Evolutionary conservation across 2,888 invertebrate species (phyloP), one percentile per base, ranked within the genome.

Genomic region (Ormyrus labotus): DNA sequence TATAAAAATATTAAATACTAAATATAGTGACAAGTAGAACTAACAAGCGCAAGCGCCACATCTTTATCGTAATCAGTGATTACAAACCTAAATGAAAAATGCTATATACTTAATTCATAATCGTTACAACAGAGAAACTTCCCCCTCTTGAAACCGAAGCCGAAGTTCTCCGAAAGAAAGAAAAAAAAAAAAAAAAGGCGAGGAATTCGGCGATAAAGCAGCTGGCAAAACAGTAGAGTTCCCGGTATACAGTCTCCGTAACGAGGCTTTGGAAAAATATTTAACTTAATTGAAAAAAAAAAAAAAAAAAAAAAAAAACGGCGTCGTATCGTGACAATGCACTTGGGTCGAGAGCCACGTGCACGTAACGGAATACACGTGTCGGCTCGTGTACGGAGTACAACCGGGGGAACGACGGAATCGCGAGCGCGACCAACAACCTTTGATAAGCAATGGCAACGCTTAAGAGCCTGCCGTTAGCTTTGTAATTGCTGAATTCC

Each of bases 371-470:
- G 77, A 61, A 55, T 68, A 34, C 50, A 9, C 10, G 7, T 7
- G 6, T 58, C 58, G 34, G 7, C 10, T n/a, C 45, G n/a, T n/a
- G n/a, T 11, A 6, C 7, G 7, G 10, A 19, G 34, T 5, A 0
- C 8, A 61, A 6, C 11, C 53, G 5, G 45, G 9, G 45, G 55
- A 53, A 45, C 45, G 55, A 19, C 34, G 53, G 68, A 68, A 68
- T 68, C 13, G 11, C 51, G 13, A 53, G 57, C 48, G 74, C 48
- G 74, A 4, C 45, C n/a, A 63, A 53, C 45, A 63, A 50, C 9
- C 55, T 4, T n/a, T 70, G 70, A 72, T 72, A 72, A 78, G 71
- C 67, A 78, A 67, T 65, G 65, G 55, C 65, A 70, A 51, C 50
- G 53, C 34, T 47, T 61, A 61, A 34, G 34, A 34, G 34, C 34